Evolutionary conservation across 2,113 vertebrate genomes (phyloP).

Genomic region (Miniopterus natalensis): DNA sequence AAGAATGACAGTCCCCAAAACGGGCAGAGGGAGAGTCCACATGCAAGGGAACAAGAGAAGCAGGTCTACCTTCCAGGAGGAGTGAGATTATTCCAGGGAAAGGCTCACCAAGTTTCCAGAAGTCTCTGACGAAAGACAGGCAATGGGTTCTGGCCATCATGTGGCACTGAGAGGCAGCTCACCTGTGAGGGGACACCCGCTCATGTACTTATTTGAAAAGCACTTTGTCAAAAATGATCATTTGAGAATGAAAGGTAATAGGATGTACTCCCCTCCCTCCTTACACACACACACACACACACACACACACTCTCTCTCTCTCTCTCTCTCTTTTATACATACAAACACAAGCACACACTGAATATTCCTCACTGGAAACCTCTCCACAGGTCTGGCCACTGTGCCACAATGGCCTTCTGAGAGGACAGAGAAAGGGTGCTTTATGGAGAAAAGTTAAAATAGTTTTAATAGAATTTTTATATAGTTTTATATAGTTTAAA

Average conservation of each 20-base stretch:
- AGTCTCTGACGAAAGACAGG: not conserved
- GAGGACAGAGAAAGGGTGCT: not conserved
- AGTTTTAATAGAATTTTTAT: not conserved
- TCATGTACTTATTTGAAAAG: not conserved
- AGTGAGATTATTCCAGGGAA: not conserved
- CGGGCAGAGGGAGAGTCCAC: not conserved
- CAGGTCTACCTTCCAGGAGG: not conserved
- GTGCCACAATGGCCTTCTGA: not conserved
- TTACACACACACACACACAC: not conserved
- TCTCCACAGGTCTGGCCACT: not conserved
- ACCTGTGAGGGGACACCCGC: not conserved
- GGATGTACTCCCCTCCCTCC: not conserved
- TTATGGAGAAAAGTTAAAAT: not conserved
- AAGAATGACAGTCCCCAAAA: not conserved
- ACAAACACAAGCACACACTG: not conserved
- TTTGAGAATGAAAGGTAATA: not conserved
- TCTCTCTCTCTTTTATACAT: too few species aligned
- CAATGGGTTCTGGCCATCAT: not conserved
- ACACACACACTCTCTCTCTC: not conserved
- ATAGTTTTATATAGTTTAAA: too few species aligned
- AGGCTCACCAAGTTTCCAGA: not conserved
- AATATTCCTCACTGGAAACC: not conserved
- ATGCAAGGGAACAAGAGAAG: not conserved
- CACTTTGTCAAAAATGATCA: not conserved
- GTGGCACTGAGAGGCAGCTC: not conserved